A percentile compares a stretch with the other conserved stretches of the same genome.
These are phyloP conservation scores for Stratiomys singularior DNA, from an alignment of 2,888 invertebrate genomes.

Conservation along the genomic window DNA sequence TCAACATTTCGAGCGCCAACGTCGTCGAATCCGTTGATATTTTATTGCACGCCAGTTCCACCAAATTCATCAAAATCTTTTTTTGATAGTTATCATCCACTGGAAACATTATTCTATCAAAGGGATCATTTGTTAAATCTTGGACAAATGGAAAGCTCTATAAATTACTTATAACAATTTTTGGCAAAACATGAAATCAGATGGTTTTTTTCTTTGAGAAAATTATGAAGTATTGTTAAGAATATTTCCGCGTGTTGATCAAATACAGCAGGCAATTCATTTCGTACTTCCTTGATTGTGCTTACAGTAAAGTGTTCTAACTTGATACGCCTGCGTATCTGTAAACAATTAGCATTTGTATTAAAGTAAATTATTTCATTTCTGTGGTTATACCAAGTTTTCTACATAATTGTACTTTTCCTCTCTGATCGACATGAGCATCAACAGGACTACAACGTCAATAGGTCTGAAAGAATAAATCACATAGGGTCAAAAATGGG, in stretches of 20 bases:
- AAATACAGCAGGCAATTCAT: conserved; percentile 69
- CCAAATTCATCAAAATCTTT: conserved; percentile 59
- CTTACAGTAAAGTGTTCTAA: conserved; percentile 70
- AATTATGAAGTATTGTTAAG: conserved; percentile 69
- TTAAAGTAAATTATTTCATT: conserved; percentile 67
- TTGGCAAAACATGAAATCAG: conserved; percentile 70
- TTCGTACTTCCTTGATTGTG: conserved; percentile 69
- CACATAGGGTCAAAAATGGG: too few relatives aligned
- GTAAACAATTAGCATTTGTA: background rate
- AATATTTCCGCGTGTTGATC: conserved; percentile 69
- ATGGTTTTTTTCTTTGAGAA: conserved; percentile 68
- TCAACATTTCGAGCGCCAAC: conserved; percentile 59
- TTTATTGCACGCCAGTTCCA: conserved; percentile 62
- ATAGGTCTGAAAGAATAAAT: conserved; percentile 70
- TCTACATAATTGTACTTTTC: conserved; percentile 72
- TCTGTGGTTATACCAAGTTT: conserved; percentile 67
- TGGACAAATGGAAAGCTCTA: conserved; percentile 10
- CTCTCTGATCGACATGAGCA: conserved; percentile 72
- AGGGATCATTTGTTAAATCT: background rate
- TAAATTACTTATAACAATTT: conserved; percentile 69
- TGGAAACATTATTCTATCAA: conserved; percentile 59
- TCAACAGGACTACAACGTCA: conserved; percentile 75
- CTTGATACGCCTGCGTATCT: conserved; percentile 70
- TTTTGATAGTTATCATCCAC: conserved; percentile 61
- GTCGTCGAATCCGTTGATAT: conserved; percentile 59